Evolutionary conservation across 2,888 invertebrate genomes (phyloP).

Genomic region (Drosophila longiperda): DNA sequence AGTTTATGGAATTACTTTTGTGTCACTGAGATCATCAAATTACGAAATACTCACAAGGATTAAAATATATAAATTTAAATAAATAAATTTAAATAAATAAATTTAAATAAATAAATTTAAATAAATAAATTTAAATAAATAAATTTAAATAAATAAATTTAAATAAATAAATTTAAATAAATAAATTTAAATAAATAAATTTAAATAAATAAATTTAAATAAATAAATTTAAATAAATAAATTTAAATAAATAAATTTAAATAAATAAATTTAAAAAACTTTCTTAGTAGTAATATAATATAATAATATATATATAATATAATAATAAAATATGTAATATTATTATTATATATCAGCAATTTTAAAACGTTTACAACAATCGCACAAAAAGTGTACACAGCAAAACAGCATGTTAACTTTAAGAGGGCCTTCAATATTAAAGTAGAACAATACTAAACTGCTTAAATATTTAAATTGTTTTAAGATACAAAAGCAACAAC

Average conservation of each 20-base stretch:
- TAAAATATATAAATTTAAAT: not conserved
- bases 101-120: not conserved
- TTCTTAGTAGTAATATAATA: not conserved
- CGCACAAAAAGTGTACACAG: not conserved
- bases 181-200: not conserved
- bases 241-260: not conserved
- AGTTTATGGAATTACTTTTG: not conserved
- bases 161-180: not conserved
- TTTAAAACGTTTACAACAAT: not conserved
- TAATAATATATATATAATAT: not conserved
- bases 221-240: no score
- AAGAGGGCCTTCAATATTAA: conserved; percentile 8
- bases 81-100: not conserved
- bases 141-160: no score
- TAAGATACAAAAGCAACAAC: not conserved
- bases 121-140: not conserved
- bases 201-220: not conserved
- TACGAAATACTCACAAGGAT: not conserved
- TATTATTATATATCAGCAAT: not conserved
- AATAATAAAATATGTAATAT: not conserved
- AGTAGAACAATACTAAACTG: conserved; percentile 21
- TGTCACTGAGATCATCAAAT: conserved; percentile 1
- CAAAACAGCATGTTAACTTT: not conserved
- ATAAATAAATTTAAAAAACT: not conserved
- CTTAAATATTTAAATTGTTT: conserved; percentile 40